phyloP scores from a whole-genome alignment of 30 jellyfish, hydroid and myxozoan genomes.

The Hydra vulgaris region DNA sequence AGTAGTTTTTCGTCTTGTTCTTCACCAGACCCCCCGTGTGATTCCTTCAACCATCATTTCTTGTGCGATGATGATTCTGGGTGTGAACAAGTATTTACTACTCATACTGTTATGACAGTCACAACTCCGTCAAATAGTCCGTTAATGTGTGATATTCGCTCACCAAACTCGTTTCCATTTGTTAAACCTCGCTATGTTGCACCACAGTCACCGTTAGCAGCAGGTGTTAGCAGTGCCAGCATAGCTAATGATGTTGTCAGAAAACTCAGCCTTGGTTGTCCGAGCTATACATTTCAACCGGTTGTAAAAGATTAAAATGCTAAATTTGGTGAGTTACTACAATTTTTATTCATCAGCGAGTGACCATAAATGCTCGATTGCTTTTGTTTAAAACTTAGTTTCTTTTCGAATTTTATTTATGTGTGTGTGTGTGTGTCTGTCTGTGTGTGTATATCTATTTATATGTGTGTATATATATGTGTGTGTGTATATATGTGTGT shows the following conservation, averaged over 20 bases:
- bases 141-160: constrained; percentile 58
- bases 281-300: constrained; percentile 78
- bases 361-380: too few species aligned
- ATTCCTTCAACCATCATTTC: constrained; percentile 33
- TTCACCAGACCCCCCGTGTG: constrained; percentile 62
- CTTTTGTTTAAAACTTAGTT: too few species aligned
- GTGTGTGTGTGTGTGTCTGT: too few species aligned
- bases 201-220: constrained; percentile 98
- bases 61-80: constrained; percentile 90
- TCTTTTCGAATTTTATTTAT: too few species aligned
- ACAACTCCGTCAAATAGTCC: constrained; percentile 27
- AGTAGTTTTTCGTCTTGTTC: constrained; percentile 85
- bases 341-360: too few species aligned
- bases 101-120: constrained; percentile 32
- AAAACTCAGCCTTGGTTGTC: constrained; percentile 21
- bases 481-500: too few species aligned
- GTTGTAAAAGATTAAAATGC: constrained; percentile 15
- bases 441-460: too few species aligned
- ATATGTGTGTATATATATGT: too few species aligned
- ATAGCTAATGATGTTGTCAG: constrained; percentile 34
- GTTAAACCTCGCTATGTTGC: constrained; percentile 92
- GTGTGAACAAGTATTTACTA: constrained; percentile 31
- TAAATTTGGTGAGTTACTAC: neutral
- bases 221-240: constrained; percentile 74
- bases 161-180: constrained; percentile 46